Evolutionary conservation across 2,888 invertebrate genomes (phyloP), one percentile per base, ranked within the genome.

Genomic region (Sabellastarte sp.): DNA sequence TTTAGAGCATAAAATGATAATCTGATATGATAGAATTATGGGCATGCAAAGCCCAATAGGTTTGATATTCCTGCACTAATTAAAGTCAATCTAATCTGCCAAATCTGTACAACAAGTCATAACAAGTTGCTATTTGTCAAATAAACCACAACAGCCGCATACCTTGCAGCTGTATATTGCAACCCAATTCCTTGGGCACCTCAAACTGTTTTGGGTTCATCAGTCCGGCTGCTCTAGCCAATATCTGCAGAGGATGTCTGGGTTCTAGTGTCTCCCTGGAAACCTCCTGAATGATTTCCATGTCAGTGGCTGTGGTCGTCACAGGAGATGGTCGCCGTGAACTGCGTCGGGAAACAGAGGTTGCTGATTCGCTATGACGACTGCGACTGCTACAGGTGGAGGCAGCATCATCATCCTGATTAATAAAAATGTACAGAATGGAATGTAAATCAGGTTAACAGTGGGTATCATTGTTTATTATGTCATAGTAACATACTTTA

Each of bases 181-280:
- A 81, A 4, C 76, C 76, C 85, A 94, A 88, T 77, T 93, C 92
- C 57, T 89, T 86, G 0, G 95, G 94, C 74, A 96, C 85, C 76
- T 92, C 91, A 84, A 95, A 96, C 85, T 95, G 93, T 73, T 88
- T 89, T 0, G 96, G 95, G 86, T 96, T 96, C 84, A 93, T 88
- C 65, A 91, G 86, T 72, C 89, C 89, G 1, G 94, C 95, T 0
- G 92, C 93, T 74, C 90, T 88, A 60, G 93, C 90, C 26, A 95
- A 85, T 53, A 90, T 87, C 76, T 92, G 90, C 81, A 95, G 87
- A 0, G 93, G 90, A 56, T 88, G 41, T n/a, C n/a, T n/a, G n/a
- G n/a, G n/a, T 28, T 62, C 60, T 3, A 50, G 56, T 10, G 52
- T 57, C 33, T 15, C 52, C 52, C 50, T 60, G 10, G 50, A 59